Percentiles rank a stretch among this genome's conserved stretches.
These are phyloP conservation scores for Dascyllus trimaculatus DNA, from an alignment of 2,113 vertebrate genomes.

Conservation along the genomic window DNA sequence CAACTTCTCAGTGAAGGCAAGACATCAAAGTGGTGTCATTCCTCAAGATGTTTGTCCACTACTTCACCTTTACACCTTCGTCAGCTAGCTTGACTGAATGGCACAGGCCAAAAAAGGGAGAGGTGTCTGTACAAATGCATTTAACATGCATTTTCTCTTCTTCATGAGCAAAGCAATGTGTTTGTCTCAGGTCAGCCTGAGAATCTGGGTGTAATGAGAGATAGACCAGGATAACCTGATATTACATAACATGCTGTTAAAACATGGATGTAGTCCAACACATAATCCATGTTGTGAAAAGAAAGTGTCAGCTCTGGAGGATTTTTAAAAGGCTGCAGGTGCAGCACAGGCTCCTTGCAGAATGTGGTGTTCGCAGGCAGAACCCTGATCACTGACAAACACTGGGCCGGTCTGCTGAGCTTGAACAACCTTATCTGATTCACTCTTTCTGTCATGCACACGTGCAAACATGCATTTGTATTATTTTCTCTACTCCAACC, in stretches of 20 bases:
- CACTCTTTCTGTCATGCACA: neutral
- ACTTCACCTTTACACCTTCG: neutral
- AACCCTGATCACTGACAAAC: no score
- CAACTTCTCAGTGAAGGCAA: neutral
- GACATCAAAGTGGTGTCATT: no score
- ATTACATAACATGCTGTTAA: conserved; percentile 16
- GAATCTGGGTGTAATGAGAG: neutral
- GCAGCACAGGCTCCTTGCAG: neutral
- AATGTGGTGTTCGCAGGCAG: neutral
- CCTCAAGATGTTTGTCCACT: neutral
- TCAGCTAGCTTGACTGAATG: neutral
- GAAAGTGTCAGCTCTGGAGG: neutral
- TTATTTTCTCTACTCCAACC: neutral
- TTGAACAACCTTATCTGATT: neutral
- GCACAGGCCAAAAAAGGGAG: no score
- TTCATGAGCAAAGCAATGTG: no score
- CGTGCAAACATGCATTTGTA: conserved; percentile 1
- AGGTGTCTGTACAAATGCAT: no score
- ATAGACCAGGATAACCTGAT: neutral
- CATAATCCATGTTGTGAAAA: neutral
- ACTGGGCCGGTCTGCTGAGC: neutral
- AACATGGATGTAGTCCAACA: conserved; percentile 7
- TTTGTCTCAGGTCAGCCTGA: neutral
- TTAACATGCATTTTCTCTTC: no score
- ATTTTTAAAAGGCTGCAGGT: conserved; percentile 32